A percentile compares a stretch with the other conserved stretches of the same genome.
Evolutionary conservation across 2,888 invertebrate species (phyloP).

Genomic region (Parochlus steinenii): DNA sequence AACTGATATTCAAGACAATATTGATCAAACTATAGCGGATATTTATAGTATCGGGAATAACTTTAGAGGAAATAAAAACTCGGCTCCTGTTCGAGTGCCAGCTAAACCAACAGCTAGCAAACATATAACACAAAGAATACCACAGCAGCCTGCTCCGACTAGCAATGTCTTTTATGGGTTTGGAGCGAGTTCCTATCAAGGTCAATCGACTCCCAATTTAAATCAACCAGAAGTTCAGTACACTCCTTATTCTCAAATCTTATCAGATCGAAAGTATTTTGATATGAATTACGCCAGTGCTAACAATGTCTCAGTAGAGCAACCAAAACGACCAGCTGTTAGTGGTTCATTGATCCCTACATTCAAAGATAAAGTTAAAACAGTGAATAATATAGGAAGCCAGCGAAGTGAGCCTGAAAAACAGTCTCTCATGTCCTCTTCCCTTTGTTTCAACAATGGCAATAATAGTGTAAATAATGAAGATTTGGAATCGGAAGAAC

Average conservation of each 20-base stretch:
- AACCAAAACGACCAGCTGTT: slow-evolving; percentile 2
- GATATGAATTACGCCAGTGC: slow-evolving; percentile 4
- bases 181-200: slow-evolving; percentile 8
- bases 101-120: neutral
- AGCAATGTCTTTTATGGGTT: slow-evolving; percentile 11
- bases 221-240: slow-evolving; percentile 8
- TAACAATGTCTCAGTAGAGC: slow-evolving; percentile 2
- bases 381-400: no score
- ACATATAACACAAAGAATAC: slow-evolving; percentile 15
- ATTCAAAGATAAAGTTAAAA: no score
- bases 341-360: slow-evolving; percentile 10
- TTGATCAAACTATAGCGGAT: slow-evolving; percentile 1
- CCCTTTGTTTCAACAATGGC: neutral
- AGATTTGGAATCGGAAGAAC: no score
- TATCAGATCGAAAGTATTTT: slow-evolving; percentile 12
- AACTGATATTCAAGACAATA: slow-evolving; percentile 3
- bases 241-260: slow-evolving; percentile 12
- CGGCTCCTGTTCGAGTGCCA: neutral
- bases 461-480: no score
- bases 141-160: slow-evolving; percentile 4
- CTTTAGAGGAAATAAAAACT: neutral
- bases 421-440: neutral
- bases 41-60: slow-evolving; percentile 3
- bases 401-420: neutral
- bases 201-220: slow-evolving; percentile 5